These are phyloP conservation scores for Channa striata DNA, from an alignment of 2,797 vertebrate species.

Conservation along the genomic window DNA sequence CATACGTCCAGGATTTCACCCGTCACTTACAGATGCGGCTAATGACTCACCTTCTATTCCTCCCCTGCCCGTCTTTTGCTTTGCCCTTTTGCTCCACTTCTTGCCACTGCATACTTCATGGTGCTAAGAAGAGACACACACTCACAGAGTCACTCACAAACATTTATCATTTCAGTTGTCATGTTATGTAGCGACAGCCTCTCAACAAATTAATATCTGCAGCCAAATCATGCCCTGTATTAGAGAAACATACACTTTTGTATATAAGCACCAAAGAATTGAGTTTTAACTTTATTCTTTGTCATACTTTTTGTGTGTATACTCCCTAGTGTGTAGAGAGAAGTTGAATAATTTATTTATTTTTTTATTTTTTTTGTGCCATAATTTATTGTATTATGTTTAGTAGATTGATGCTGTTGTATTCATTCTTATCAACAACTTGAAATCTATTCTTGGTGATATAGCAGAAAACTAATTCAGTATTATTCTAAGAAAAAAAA, in stretches of 20 bases:
- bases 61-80: constrained; percentile 2
- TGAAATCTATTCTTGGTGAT: too few species aligned
- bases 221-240: constrained; percentile 18
- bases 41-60: constrained; percentile 40
- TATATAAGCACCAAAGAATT: not conserved
- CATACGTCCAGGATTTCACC: constrained; percentile 5
- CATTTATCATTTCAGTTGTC: constrained; percentile 6
- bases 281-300: not conserved
- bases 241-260: not conserved
- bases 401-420: too few species aligned
- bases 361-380: too few species aligned
- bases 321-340: too few species aligned
- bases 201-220: constrained; percentile 27
- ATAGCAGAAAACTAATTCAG: not conserved
- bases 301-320: not conserved
- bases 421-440: too few species aligned
- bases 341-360: too few species aligned
- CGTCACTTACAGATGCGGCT: constrained; percentile 10
- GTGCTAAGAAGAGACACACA: too few species aligned
- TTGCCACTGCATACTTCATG: too few species aligned
- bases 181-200: constrained; percentile 15
- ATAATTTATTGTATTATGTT: too few species aligned
- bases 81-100: not conserved
- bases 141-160: not conserved
- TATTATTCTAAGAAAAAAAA: not conserved